Conservation (phyloP, 2,888 invertebrate species). For the Netelia virgata region DNA sequence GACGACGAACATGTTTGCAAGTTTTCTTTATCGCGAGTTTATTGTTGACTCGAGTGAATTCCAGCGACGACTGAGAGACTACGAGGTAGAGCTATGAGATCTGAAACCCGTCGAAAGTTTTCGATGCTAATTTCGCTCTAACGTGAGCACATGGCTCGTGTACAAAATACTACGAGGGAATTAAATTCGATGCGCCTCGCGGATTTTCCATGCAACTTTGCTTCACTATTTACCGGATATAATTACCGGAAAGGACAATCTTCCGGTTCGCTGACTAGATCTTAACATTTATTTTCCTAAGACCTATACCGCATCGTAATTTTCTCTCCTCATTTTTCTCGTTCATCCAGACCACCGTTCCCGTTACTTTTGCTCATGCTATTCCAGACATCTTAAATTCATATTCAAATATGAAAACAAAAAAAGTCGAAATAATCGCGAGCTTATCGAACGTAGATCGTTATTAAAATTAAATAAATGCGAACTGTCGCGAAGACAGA, state of each 20-base stretch:
- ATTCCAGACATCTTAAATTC: background rate
- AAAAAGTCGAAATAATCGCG: too few species aligned
- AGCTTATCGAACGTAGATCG: too few species aligned
- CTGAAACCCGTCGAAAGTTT: conserved; percentile 26
- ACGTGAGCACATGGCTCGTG: background rate
- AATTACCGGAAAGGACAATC: conserved; percentile 76
- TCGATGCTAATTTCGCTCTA: conserved; percentile 45
- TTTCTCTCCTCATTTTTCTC: background rate
- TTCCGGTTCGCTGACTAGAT: conserved; percentile 78
- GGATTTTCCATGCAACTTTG: conserved; percentile 41
- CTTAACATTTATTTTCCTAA: conserved; percentile 19
- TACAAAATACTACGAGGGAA: background rate
- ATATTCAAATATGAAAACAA: too few species aligned
- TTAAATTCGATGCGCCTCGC: conserved; percentile 61
- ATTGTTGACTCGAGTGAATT: conserved; percentile 20
- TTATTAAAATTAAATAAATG: too few species aligned
- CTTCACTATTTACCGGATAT: conserved; percentile 50
- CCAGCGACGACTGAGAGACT: conserved; percentile 43
- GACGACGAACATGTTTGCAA: conserved; percentile 30
- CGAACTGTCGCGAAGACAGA: too few species aligned
- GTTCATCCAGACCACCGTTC: background rate
- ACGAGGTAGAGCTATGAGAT: conserved; percentile 8
- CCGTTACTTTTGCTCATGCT: background rate
- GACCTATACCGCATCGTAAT: background rate
- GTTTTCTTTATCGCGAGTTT: background rate